Conservation (phyloP, 2,113 vertebrate genomes). For the Porphyrio hochstetteri region DNA sequence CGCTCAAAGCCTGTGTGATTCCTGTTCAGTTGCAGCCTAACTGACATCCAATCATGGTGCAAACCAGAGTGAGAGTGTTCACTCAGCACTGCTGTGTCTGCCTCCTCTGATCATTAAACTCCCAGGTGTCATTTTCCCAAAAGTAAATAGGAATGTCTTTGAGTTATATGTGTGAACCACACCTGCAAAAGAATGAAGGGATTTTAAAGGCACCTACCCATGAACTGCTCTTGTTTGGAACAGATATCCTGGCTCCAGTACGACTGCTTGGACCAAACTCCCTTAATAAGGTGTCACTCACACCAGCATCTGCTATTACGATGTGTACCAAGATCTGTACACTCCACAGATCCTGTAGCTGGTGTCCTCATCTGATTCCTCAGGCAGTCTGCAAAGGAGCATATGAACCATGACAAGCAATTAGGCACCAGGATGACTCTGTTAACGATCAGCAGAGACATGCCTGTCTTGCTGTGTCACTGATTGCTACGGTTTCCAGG, state of each 20-base stretch:
- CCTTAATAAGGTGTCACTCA: not conserved
- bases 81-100: not conserved
- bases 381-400: not conserved
- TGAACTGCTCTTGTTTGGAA: not conserved
- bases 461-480: not conserved
- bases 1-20: not conserved
- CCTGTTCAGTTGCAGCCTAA: not conserved
- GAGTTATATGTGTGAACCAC: not conserved
- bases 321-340: not conserved
- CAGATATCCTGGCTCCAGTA: not conserved
- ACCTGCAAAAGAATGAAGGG: not conserved
- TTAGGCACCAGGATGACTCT: not conserved
- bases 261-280: not conserved
- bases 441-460: fast-evolving
- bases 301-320: not conserved
- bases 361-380: not conserved
- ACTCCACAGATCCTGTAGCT: not conserved
- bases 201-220: not conserved
- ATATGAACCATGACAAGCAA: not conserved
- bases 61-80: fast-evolving
- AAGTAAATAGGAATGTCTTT: not conserved
- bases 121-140: not conserved
- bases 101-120: not conserved
- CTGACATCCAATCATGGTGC: not conserved
- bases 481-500: not conserved